Evolutionary conservation across 2,797 vertebrate genomes (phyloP), one percentile per base, ranked within the genome.

Genomic region (Acrossocheilus wenchowensis): DNA sequence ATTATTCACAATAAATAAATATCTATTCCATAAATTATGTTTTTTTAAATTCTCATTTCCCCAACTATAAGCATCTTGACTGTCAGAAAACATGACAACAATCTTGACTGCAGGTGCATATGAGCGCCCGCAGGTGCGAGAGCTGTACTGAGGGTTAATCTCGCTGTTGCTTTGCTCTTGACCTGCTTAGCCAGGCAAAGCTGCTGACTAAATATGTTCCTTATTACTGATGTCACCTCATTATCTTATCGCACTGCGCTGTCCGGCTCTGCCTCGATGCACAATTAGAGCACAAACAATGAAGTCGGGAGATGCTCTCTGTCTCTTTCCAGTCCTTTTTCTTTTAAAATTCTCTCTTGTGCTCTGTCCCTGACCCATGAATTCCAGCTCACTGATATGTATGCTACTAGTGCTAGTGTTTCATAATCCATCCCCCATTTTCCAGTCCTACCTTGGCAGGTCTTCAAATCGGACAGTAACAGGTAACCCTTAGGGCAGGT

Each of bases 401-500:
- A 54, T 71, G 54, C 52, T 43, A 73, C 21, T 26, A 83, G 54
- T 11, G 12, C 12, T 73, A 10, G 2, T 36, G 9, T 41, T 74
- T 79, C 6, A 23, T 41, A 4, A 71, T 73, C 26, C 17, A 39
- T 50, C 5, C 15, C 21, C 30, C 17, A 30, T 41, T 48, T 34
- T 15, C 15, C 43, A 75, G 1, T 36, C 95, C 93, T 94, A 99
- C 97, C 95, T 72, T 93, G 95, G 81, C 97, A 99, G 0, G 95
- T 96, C 93, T 96, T 99, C 90, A 94, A 95, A 66, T 99, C 97
- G 0, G 97, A 93, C 78, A 98, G 94, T 82, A 99, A 95, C 83
- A 95, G 90, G 26, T 97, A 99, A 34, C 97, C 97, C 84, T 90
- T 87, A 0, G 98, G 97, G 71, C 98, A 99, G 41, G 96, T 97